Conservation (phyloP, 1,140 invertebrate genomes). For the Ostrea edulis region DNA sequence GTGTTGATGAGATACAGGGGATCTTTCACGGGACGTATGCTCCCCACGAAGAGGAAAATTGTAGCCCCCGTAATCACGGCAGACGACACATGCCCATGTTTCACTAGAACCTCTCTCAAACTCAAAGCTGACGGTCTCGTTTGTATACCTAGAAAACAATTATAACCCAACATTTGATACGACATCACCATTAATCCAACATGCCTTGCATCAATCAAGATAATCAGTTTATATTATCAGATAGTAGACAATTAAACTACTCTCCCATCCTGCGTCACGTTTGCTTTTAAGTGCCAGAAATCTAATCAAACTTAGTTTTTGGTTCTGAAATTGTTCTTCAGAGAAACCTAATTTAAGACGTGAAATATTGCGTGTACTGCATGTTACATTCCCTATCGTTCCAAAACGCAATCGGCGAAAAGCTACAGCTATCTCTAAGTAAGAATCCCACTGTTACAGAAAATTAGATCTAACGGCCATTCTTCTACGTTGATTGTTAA, state of each 20-base stretch:
- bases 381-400: neutral
- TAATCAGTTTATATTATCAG: conserved; percentile 8
- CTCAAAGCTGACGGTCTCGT: conserved; percentile 20
- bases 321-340: neutral
- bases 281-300: neutral
- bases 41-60: conserved; percentile 59
- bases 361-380: neutral
- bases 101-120: neutral
- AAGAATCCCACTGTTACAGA: neutral
- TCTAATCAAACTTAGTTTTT: neutral
- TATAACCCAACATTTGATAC: neutral
- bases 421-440: neutral
- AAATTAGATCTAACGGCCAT: neutral
- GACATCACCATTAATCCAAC: neutral
- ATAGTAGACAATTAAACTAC: neutral
- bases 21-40: conserved; percentile 71
- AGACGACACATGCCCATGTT: neutral
- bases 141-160: neutral
- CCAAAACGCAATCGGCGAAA: neutral
- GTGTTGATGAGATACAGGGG: conserved; percentile 64
- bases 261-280: neutral
- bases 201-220: neutral
- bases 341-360: neutral
- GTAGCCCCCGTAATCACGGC: neutral
- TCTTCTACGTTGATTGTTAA: neutral